phyloP scores from a whole-genome alignment of 2,888 invertebrate genomes.

The Caenorhabditis auriculariae region DNA sequence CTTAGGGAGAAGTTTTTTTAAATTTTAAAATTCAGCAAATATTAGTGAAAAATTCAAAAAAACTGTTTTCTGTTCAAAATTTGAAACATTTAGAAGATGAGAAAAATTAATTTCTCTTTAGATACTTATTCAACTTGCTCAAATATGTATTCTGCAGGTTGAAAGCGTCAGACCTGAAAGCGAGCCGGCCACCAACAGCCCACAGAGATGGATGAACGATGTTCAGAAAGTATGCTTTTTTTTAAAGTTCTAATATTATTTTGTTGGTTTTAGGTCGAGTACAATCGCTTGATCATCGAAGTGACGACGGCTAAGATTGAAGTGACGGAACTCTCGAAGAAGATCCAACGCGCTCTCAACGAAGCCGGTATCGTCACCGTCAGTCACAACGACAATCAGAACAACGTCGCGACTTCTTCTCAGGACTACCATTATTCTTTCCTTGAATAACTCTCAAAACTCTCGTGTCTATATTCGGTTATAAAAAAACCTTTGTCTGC shows the following conservation, averaged over 20 bases:
- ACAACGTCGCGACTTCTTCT: slow-evolving; percentile 10
- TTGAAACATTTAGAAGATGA: too few relatives aligned
- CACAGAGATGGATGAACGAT: slow-evolving; percentile 42
- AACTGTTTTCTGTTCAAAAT: too few relatives aligned
- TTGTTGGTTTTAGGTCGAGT: slow-evolving; percentile 33
- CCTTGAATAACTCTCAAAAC: slow-evolving; percentile 31
- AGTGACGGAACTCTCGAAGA: slow-evolving; percentile 43
- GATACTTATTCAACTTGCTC: too few relatives aligned
- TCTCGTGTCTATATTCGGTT: too few relatives aligned
- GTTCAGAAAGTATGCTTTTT: slow-evolving; percentile 36
- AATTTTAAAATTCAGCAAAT: background rate
- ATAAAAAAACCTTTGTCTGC: too few relatives aligned
- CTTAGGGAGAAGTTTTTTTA: too few relatives aligned
- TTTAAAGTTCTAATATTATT: background rate
- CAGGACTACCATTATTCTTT: slow-evolving; percentile 47
- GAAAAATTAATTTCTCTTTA: too few relatives aligned
- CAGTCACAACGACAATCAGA: slow-evolving; percentile 17
- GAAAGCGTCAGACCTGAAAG: slow-evolving; percentile 28
- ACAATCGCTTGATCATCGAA: slow-evolving; percentile 47
- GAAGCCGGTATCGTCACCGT: slow-evolving; percentile 31
- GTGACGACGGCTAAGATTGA: slow-evolving; percentile 49
- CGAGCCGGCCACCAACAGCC: slow-evolving; percentile 29
- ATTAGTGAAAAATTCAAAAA: background rate
- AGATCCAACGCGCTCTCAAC: slow-evolving; percentile 35
- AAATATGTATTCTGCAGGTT: slow-evolving; percentile 15